Base-by-base conservation (phyloP, 2,113 vertebrate genomes). In the Melanostigma gelatinosum region DNA sequence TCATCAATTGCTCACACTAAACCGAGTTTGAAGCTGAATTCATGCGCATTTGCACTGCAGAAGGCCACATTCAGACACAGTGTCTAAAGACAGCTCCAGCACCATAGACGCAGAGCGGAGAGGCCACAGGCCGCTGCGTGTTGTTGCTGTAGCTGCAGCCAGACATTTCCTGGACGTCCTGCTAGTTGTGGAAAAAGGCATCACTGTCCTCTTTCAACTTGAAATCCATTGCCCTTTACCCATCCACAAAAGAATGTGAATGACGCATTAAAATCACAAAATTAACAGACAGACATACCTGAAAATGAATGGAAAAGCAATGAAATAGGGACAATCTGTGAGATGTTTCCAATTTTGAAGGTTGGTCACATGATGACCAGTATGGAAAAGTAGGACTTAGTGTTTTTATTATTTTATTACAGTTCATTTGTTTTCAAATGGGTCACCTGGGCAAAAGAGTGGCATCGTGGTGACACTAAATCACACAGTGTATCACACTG, bases 81-180 rank as follows among this genome's bases (percentile, higher is more conserved):
- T 18, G 15, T 62, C 20, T 34, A 42, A 67, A 46, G 20, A 34
- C 57, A 70, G 62, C 64, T 65, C 42, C 13, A 10, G 32, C 15
- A 32, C 65, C 44, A 57, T 20, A 0, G n/a, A n/a, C n/a, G 78
- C 82, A 71, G 83, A 81, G 81, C 70, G 1, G 22, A 62, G 73
- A 67, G 79, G 62, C 57, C 69, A 71, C 67, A 2, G 57, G 57
- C 50, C 42, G 48, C 27, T 38, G 52, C 1, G 8, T 83, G 84
- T 82, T 89, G 85, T 82, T 80, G 46, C 70, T 54, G 74, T 73
- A 76, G 84, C 87, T 85, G 62, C 65, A 84, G 81, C 83, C 90
- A 92, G 83, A 88, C 77, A 1, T 88, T 90, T 91, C 90, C 90
- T 92, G 85, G 84, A 85, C 54, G 52, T 87, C 80, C 89, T 66